phyloP scores from a whole-genome alignment of 2,113 vertebrate genomes.

The Cephalopholis sonnerati region DNA sequence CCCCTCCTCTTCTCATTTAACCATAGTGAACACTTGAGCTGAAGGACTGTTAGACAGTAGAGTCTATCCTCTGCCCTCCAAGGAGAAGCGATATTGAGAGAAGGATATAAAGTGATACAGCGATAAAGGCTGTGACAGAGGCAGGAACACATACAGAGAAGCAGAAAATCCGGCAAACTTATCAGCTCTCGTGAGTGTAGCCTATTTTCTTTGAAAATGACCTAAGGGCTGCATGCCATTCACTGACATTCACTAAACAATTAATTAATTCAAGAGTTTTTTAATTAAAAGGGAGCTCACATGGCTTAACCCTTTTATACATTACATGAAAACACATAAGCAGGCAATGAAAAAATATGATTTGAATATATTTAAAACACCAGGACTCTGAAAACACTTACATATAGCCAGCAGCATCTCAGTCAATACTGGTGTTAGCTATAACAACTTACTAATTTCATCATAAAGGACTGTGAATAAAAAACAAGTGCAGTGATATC shows the following conservation, averaged over 20 bases:
- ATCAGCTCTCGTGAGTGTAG: slow-evolving; percentile 2
- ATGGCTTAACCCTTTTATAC: background rate
- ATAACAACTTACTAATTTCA: background rate
- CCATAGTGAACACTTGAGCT: slow-evolving; percentile 65
- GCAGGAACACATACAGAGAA: background rate
- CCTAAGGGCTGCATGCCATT: background rate
- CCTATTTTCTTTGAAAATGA: slow-evolving; percentile 13
- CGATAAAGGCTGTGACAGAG: slow-evolving; percentile 22
- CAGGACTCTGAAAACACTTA: background rate
- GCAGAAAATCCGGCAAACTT: slow-evolving; percentile 15
- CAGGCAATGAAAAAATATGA: background rate
- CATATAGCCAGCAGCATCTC: background rate
- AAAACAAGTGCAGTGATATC: background rate
- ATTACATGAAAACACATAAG: background rate
- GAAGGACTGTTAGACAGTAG: slow-evolving; percentile 61
- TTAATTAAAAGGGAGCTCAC: background rate
- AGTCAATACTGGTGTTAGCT: too few species aligned
- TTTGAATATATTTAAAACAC: background rate
- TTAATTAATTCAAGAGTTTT: background rate
- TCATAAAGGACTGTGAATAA: background rate
- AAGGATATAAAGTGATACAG: slow-evolving; percentile 44
- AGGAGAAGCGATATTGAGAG: slow-evolving; percentile 45
- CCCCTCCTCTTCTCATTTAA: slow-evolving; percentile 51
- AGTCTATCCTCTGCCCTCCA: slow-evolving; percentile 59
- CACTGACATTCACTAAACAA: background rate